Evolutionary conservation across 2,113 vertebrate genomes (phyloP), one percentile per base, ranked within the genome.

Genomic region (Thamnophis sirtalis): DNA sequence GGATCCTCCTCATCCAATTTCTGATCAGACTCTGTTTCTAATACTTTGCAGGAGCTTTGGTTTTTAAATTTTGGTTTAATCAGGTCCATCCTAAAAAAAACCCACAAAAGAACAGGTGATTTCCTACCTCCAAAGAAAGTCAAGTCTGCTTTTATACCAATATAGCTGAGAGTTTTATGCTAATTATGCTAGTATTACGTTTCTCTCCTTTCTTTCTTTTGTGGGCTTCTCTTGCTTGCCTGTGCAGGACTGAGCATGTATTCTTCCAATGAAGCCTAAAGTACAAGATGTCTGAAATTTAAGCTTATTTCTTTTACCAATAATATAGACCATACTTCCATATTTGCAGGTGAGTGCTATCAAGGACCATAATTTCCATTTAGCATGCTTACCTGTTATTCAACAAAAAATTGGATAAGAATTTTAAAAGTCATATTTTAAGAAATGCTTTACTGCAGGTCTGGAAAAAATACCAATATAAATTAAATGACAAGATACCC

Each of bases 11-110:
- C 50, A 15, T 56, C 80, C 89, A 54, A 38, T 4, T 56, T 6
- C 5, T 87, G 63, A 17, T 4, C 9, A 2, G 56, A 49, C 49
- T 86, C 63, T 91, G 51, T 51, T 1, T 3, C 80, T 13, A 92
- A 4, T 2, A 43, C 0, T 58, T 24, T 86, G 91, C 33, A 22
- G 4, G 58, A 86, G 21, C 88, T 68, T 5, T 28, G 3, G 89
- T 94, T 92, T 93, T 96, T 97, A 94, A 97, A 96, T 94, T 98
- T 97, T 3, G 92, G 95, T 96, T 97, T 98, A 90, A 97, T 98
- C 94, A 95, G 96, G 92, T 98, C 98, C 97, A 98, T 98, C 94
- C 97, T 98, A 58, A n/a, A 94, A 58, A 56, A 86, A 73, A 17
- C n/a, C 63, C 91, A 92, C 94, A 93, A 90, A 95, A 58, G 87